Conservation (phyloP, 2,113 vertebrate species). For the Burhinus oedicnemus region DNA sequence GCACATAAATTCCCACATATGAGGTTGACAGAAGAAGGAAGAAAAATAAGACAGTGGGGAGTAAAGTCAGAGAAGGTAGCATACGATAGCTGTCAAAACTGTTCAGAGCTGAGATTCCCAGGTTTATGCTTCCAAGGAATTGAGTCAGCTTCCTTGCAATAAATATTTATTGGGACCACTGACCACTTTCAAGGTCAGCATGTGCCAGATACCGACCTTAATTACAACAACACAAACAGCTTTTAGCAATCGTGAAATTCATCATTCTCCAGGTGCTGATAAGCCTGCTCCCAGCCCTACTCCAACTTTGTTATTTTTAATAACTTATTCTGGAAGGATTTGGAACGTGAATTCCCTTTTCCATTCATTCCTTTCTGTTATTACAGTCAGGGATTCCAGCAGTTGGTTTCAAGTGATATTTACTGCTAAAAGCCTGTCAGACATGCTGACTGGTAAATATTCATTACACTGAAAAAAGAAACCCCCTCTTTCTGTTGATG, state of each 20-base stretch:
- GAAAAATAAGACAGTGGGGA: background rate
- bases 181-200: background rate
- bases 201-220: background rate
- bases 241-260: background rate
- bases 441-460: constrained; percentile 25
- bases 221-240: background rate
- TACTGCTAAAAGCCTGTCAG: constrained; percentile 11
- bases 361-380: background rate
- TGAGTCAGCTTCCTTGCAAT: background rate
- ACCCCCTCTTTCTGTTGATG: background rate
- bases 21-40: background rate
- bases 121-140: background rate
- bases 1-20: background rate
- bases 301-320: constrained; percentile 12
- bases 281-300: background rate
- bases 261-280: constrained; percentile 24
- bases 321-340: constrained; percentile 5
- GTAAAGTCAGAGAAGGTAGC: background rate
- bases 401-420: constrained; percentile 34
- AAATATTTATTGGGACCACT: constrained; percentile 1
- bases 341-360: constrained; percentile 9
- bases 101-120: background rate
- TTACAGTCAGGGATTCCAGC: constrained; percentile 13
- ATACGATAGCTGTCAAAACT: background rate
- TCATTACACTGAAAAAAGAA: background rate